These are phyloP conservation scores for Andrena haemorrhoa DNA, from an alignment of 2,888 invertebrate genomes.

Conservation along the genomic window DNA sequence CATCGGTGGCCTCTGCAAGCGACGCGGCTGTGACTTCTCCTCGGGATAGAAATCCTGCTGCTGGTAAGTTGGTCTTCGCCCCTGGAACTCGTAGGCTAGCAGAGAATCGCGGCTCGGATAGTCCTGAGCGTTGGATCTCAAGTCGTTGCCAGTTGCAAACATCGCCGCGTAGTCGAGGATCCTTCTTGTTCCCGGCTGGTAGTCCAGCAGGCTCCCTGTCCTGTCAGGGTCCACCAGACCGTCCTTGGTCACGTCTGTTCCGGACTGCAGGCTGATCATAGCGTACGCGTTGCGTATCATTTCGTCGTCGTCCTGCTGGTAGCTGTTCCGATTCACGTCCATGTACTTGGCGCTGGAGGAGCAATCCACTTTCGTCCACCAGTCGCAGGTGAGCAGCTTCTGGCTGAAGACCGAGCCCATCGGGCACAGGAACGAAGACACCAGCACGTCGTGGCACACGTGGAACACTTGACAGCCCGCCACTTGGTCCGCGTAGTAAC, in stretches of 20 bases:
- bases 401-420: slow-evolving; percentile 90
- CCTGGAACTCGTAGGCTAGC: slow-evolving; percentile 60
- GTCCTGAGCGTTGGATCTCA: slow-evolving; percentile 70
- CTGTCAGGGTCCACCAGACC: slow-evolving; percentile 70
- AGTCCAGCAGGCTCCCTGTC: slow-evolving; percentile 63
- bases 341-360: slow-evolving; percentile 85
- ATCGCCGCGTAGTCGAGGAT: slow-evolving; percentile 41
- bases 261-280: slow-evolving; percentile 86
- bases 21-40: slow-evolving; percentile 46
- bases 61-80: slow-evolving; percentile 46
- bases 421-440: slow-evolving; percentile 89
- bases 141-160: slow-evolving; percentile 66
- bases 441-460: slow-evolving; percentile 87
- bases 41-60: slow-evolving; percentile 64
- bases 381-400: slow-evolving; percentile 88
- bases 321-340: slow-evolving; percentile 84
- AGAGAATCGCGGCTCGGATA: slow-evolving; percentile 54
- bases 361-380: slow-evolving; percentile 90
- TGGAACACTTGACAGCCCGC: slow-evolving; percentile 89
- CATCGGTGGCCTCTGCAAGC: slow-evolving; percentile 72
- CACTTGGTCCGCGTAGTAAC: slow-evolving; percentile 89
- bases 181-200: slow-evolving; percentile 27
- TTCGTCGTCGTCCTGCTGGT: slow-evolving; percentile 85
- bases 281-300: slow-evolving; percentile 87
- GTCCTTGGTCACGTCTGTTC: slow-evolving; percentile 69